A percentile compares a stretch with the other conserved stretches of the same genome.
Conservation (phyloP, 2,113 vertebrate genomes). For the Seriola rivoliana region DNA sequence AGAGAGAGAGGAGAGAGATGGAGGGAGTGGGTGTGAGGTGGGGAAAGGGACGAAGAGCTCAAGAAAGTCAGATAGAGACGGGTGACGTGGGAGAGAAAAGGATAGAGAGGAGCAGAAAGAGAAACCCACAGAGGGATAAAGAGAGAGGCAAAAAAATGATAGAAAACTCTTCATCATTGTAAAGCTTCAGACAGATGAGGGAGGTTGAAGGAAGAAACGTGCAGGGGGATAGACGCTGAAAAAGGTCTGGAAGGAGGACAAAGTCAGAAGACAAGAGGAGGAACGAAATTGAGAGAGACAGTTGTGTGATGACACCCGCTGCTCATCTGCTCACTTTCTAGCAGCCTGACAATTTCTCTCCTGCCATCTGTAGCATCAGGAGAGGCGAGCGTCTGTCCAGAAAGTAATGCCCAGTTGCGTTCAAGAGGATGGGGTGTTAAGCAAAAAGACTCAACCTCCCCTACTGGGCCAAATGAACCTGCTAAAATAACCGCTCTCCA, state of each 20-base stretch:
- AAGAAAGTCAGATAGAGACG: slow-evolving; percentile 62
- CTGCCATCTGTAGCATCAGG: slow-evolving; percentile 73
- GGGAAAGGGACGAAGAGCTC: slow-evolving; percentile 62
- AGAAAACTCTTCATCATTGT: slow-evolving; percentile 50
- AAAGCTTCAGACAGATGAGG: slow-evolving; percentile 59
- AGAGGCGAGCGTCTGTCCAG: slow-evolving; percentile 63
- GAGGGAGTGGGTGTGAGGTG: slow-evolving; percentile 55
- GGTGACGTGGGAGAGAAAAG: slow-evolving; percentile 46
- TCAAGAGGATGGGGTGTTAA: slow-evolving; percentile 87
- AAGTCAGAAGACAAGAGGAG: slow-evolving; percentile 35
- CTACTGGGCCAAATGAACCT: slow-evolving; percentile 99
- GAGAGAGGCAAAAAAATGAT: slow-evolving; percentile 6
- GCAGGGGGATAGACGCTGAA: slow-evolving; percentile 45
- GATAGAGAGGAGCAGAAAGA: slow-evolving; percentile 25
- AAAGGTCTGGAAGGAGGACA: slow-evolving; percentile 32
- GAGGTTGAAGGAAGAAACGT: slow-evolving; percentile 40
- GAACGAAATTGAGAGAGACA: slow-evolving; percentile 65
- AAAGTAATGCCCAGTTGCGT: slow-evolving; percentile 61
- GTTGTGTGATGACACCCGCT: slow-evolving; percentile 67
- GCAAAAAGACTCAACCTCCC: slow-evolving; percentile 90
- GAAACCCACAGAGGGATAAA: slow-evolving; percentile 44
- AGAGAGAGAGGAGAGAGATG: slow-evolving; percentile 81
- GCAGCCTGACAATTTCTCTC: slow-evolving; percentile 46
- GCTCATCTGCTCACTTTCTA: slow-evolving; percentile 65
- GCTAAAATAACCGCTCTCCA: slow-evolving; percentile 97